Evolutionary conservation across 2,888 invertebrate genomes (phyloP).

Genomic region (Dicranocentrus wangi): DNA sequence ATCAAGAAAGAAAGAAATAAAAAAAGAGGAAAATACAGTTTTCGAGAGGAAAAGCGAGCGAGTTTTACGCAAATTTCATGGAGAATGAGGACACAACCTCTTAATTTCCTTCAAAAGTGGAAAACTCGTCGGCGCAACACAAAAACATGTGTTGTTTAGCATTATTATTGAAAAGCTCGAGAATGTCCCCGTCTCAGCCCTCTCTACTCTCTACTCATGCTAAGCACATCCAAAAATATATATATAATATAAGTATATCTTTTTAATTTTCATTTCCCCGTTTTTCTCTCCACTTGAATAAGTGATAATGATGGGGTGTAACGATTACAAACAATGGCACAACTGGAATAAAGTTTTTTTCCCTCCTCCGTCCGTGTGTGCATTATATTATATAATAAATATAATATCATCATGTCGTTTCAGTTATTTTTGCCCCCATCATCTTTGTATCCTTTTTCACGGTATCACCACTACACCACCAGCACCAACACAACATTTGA

Average conservation of each 20-base stretch:
- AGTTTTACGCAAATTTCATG: conserved; percentile 1
- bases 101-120: conserved; percentile 49
- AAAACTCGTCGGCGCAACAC: neutral
- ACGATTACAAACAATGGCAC: neutral
- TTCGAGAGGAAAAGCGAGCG: too few relatives aligned
- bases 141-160: neutral
- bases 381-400: neutral
- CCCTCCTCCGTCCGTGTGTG: neutral
- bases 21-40: conserved; percentile 6
- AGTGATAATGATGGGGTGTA: too few relatives aligned
- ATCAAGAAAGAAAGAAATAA: neutral
- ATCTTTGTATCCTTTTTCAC: conserved; percentile 17
- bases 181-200: too few relatives aligned
- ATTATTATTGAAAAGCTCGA: too few relatives aligned
- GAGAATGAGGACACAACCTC: conserved; percentile 28
- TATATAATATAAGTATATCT: too few relatives aligned
- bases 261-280: too few relatives aligned
- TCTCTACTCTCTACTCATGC: too few relatives aligned
- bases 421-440: neutral
- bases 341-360: neutral
- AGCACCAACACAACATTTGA: too few relatives aligned
- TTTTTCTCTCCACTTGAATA: too few relatives aligned
- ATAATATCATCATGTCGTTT: neutral
- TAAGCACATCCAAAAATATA: too few relatives aligned
- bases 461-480: neutral